Evolutionary conservation across 2,888 invertebrate genomes (phyloP), one percentile per base, ranked within the genome.

Genomic region (Lydus trimaculatus): DNA sequence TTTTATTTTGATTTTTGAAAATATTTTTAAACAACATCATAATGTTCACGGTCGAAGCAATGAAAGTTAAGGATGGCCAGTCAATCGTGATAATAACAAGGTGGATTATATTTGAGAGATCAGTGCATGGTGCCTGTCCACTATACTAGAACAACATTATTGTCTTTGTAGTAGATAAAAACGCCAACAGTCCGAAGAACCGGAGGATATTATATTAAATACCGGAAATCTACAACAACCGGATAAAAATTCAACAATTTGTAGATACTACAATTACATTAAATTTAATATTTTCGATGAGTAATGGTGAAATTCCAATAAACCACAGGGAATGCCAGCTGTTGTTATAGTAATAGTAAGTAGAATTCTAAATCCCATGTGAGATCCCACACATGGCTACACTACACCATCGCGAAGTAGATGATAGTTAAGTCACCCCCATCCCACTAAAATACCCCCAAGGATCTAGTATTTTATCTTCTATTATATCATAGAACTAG

Each of bases 391-490:
- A 69, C 36, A 65, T 66, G 70, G 66, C 66, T 43, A 43, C 8
- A 33, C 33, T 11, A 36, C 15, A 43, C n/a, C 64, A 66, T 65
- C 65, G 64, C 66, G 64, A 60, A 64, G 70, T 36, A 25, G 15
- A 13, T 17, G n/a, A 52, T 70, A 62, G 64, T 70, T 64, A 64
- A 70, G 66, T 66, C 65, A 36, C 39, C 75, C 78, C 75, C 76
- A 78, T 73, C 72, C 72, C 75, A 70, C 73, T 69, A 67, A n/a
- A n/a, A 52, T 65, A 73, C 74, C 75, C 76, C 52, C 69, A 74
- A 74, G 74, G 73, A 72, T 64, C 66, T 64, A 66, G 64, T 62
- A 59, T 63, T 65, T 65, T 64, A 63, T 25, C 58, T 33, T 23
- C 56, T 70, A 70, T 70, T 70, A 63, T 66, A 62, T 52, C 63